phyloP scores from a whole-genome alignment of 2,113 vertebrate genomes.

The Prunella fulvescens region DNA sequence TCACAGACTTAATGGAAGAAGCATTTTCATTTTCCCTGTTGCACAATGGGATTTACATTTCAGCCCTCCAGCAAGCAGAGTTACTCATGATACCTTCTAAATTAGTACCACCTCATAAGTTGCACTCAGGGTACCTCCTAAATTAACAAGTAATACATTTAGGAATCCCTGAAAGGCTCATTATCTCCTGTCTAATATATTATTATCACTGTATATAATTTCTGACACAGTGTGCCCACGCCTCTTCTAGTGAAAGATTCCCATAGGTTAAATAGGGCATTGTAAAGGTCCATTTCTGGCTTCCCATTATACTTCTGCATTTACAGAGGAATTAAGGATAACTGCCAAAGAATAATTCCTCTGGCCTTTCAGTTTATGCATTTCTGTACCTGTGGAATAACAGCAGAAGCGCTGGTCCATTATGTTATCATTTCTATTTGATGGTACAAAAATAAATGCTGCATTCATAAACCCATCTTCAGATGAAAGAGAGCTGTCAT shows the following conservation, averaged over 20 bases:
- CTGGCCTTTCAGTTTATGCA: not conserved
- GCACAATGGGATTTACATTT: slow-evolving; percentile 36
- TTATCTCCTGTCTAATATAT: slow-evolving; percentile 41
- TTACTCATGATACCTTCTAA: slow-evolving; percentile 44
- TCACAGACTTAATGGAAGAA: slow-evolving; percentile 52
- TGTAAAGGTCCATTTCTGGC: not conserved
- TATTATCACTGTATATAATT: slow-evolving; percentile 35
- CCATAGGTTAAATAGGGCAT: not conserved
- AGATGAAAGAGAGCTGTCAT: not conserved
- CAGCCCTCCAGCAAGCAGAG: not conserved
- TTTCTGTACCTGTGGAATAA: not conserved
- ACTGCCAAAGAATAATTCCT: not conserved
- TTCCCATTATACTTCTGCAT: not conserved
- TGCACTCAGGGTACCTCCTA: slow-evolving; percentile 30
- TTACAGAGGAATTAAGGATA: not conserved
- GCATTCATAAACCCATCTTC: not conserved
- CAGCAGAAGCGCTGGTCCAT: not conserved
- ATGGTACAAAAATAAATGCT: not conserved
- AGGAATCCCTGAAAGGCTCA: slow-evolving; percentile 46
- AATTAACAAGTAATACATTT: slow-evolving; percentile 66
- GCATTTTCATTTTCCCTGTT: slow-evolving; percentile 8
- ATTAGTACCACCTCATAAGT: slow-evolving; percentile 56
- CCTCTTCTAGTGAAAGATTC: not conserved
- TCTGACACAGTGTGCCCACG: not conserved
- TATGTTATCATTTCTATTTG: slow-evolving; percentile 12